Evolutionary conservation across 1,140 invertebrate genomes (phyloP).

Genomic region (Drosophila seguyi): DNA sequence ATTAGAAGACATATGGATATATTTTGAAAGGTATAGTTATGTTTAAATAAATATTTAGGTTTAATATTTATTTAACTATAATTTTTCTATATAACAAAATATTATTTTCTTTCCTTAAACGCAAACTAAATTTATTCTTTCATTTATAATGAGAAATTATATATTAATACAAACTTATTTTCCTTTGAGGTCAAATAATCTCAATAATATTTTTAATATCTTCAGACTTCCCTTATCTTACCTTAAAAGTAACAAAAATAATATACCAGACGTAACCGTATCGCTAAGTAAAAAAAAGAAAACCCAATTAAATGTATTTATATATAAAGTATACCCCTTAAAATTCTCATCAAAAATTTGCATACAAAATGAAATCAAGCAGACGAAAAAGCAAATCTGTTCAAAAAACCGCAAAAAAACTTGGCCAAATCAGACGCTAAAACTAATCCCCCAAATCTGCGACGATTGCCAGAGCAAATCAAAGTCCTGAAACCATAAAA

Average conservation of each 20-base stretch:
- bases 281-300: conserved; percentile 5
- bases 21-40: background rate
- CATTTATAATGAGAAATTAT: background rate
- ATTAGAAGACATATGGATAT: background rate
- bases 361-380: conserved; percentile 34
- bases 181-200: background rate
- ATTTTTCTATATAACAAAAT: background rate
- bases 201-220: background rate
- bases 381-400: background rate
- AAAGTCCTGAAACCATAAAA: conserved; percentile 58
- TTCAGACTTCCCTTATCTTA: background rate
- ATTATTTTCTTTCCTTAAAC: background rate
- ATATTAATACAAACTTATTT: background rate
- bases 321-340: background rate
- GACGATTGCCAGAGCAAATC: conserved; percentile 58
- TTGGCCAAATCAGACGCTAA: conserved; percentile 52
- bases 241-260: background rate
- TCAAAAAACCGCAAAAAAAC: conserved; percentile 4
- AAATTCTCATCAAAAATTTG: conserved; percentile 43
- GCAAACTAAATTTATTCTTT: background rate
- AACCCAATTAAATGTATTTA: conserved; percentile 27
- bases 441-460: conserved; percentile 64
- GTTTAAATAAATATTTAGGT: background rate
- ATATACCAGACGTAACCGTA: conserved; percentile 9
- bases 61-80: background rate